Base-by-base conservation (phyloP, 2,888 invertebrate genomes). In the Lycaena phlaeas region DNA sequence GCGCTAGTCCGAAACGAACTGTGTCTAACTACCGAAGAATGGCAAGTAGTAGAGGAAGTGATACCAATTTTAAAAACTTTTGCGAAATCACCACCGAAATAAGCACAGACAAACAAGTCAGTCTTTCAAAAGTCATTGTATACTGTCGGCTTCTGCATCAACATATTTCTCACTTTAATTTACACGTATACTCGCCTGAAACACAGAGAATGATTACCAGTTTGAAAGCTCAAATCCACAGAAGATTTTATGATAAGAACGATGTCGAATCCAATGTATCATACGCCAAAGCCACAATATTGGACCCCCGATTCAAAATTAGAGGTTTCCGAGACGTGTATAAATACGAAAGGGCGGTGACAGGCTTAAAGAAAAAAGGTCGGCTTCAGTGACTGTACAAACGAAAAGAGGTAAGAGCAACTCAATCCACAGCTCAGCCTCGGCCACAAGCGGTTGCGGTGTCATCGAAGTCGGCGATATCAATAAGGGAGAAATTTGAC, bases 41-140 rank as follows among this genome's bases (percentile, higher is more conserved):
- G 27, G 27, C 3, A 4, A 4, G 11, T 27, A 11, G 11, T 27
- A 10, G 28, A 38, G 11, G n/a, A 29, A 15, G 14, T 29, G 2
- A 28, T 15, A 11, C 17, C 10, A 2, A 14, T 38, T 18, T 28
- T 38, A 38, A 38, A 38, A 22, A 22, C 3, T 54, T 53, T 37
- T 50, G 49, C 15, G 48, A 53, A 0, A 42, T 56, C 0, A 56
- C 52, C 3, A 34, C 18, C 0, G 51, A 57, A 43, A 34, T 52
- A 0, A 49, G 47, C 11, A 5, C 5, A 4, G 45, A 42, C 0
- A 50, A 54, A 38, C n/a, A n/a, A n/a, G n/a, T n/a, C n/a, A n/a
- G n/a, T n/a, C n/a, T n/a, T n/a, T n/a, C n/a, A n/a, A n/a, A n/a
- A n/a, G n/a, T n/a, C n/a, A n/a, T n/a, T n/a, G n/a, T n/a, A n/a